Conservation (phyloP, 2,888 invertebrate genomes). For the Andrena flavipes region DNA sequence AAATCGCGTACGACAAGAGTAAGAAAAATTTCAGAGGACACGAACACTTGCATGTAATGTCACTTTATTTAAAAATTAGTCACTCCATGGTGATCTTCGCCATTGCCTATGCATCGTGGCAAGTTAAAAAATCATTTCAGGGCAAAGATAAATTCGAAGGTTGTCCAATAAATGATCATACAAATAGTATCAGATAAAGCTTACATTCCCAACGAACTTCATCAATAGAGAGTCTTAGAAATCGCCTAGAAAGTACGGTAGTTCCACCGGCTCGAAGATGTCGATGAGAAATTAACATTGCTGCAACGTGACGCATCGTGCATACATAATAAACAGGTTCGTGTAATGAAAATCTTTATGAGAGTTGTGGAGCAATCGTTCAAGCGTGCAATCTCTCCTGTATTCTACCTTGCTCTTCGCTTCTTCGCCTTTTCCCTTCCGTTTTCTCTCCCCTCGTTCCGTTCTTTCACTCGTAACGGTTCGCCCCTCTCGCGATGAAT, state of each 20-base stretch:
- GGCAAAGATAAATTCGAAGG: too few relatives aligned
- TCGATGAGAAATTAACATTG: constrained; percentile 49
- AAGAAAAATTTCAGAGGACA: too few relatives aligned
- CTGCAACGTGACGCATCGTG: constrained; percentile 43
- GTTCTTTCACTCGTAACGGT: neutral
- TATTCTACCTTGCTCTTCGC: constrained; percentile 5
- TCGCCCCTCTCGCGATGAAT: neutral
- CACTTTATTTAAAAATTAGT: too few relatives aligned
- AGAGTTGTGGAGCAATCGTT: constrained; percentile 68
- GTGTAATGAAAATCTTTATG: constrained; percentile 77
- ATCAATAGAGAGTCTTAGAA: constrained; percentile 12
- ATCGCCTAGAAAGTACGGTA: constrained; percentile 40
- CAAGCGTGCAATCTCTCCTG: constrained; percentile 49
- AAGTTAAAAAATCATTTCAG: too few relatives aligned
- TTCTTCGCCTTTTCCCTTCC: constrained; percentile 12
- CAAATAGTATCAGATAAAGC: too few relatives aligned
- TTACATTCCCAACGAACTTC: neutral
- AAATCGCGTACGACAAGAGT: too few relatives aligned
- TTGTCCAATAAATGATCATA: too few relatives aligned
- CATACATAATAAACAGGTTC: constrained; percentile 74
- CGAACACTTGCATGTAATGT: too few relatives aligned
- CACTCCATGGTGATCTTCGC: too few relatives aligned
- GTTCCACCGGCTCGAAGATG: constrained; percentile 19
- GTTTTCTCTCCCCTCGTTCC: constrained; percentile 21
- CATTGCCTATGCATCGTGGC: too few relatives aligned